Evolutionary conservation across 2,888 invertebrate species (phyloP).

Genomic region (Sinohyriopsis cumingii): DNA sequence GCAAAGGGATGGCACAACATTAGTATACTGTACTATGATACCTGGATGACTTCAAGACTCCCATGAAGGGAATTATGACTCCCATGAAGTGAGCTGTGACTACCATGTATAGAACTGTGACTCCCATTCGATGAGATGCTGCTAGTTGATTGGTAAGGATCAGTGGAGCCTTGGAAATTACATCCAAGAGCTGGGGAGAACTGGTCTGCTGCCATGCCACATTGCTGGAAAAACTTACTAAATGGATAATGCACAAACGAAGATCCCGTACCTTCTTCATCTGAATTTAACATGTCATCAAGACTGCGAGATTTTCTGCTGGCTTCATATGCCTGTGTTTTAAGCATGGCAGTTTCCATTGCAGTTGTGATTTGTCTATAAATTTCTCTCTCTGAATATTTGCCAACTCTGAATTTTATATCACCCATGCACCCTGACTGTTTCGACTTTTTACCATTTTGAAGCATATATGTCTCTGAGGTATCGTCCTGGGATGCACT

Average conservation of each 20-base stretch:
- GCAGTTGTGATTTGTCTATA: constrained; percentile 64
- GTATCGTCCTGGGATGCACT: constrained; percentile 56
- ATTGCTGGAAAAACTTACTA: constrained; percentile 47
- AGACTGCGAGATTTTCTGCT: constrained; percentile 68
- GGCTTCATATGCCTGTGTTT: constrained; percentile 55
- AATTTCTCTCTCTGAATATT: constrained; percentile 60
- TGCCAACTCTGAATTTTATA: constrained; percentile 47
- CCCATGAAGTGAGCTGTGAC: constrained; percentile 70
- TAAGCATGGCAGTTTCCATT: constrained; percentile 65
- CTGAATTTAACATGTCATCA: constrained; percentile 67
- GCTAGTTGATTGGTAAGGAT: constrained; percentile 66
- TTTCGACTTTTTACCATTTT: constrained; percentile 56
- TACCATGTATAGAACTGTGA: constrained; percentile 67
- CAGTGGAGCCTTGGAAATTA: constrained; percentile 55
- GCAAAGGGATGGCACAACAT: no score
- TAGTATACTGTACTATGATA: constrained; percentile 51
- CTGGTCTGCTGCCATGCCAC: constrained; percentile 49
- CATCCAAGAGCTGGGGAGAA: constrained; percentile 56
- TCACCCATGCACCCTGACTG: constrained; percentile 46
- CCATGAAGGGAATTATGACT: constrained; percentile 69
- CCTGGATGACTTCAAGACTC: constrained; percentile 69
- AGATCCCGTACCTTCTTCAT: constrained; percentile 47
- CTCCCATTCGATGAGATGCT: constrained; percentile 70
- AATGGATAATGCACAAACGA: constrained; percentile 47
- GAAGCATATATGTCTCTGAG: constrained; percentile 53